These are phyloP conservation scores for Orthonyx spaldingii DNA, from an alignment of 2,113 vertebrate species.

Conservation along the genomic window DNA sequence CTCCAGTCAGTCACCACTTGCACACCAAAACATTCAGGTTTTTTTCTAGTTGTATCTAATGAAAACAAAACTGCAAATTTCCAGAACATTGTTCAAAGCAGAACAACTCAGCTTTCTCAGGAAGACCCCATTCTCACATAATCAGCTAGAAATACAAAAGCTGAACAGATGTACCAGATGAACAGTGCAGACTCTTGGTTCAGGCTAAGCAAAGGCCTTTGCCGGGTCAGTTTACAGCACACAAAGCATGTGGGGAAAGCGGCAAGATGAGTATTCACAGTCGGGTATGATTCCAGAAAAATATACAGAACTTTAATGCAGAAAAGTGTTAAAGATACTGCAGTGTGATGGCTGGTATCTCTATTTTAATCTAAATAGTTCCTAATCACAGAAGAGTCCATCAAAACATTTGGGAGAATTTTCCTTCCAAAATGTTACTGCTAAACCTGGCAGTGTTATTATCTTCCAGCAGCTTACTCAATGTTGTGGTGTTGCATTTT, in stretches of 20 bases:
- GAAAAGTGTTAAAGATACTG: neutral
- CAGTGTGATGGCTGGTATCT: neutral
- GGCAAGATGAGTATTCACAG: neutral
- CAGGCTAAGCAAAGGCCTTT: neutral
- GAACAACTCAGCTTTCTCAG: neutral
- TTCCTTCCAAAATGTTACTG: neutral
- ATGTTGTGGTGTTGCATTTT: neutral
- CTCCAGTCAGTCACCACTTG: neutral
- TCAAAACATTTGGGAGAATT: neutral
- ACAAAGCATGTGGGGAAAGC: neutral
- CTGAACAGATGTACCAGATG: neutral
- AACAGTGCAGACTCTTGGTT: neutral
- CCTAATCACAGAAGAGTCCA: neutral
- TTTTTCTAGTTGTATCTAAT: neutral
- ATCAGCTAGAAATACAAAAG: neutral
- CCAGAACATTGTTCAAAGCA: neutral
- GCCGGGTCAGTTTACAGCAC: neutral
- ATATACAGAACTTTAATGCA: neutral
- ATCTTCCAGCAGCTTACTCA: neutral
- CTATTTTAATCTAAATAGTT: neutral
- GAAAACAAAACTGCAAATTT: neutral
- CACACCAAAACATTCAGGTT: fast-evolving
- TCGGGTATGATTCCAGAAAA: neutral
- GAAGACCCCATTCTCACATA: neutral
- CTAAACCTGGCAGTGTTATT: neutral